Evolutionary conservation across 2,797 vertebrate genomes (phyloP), one percentile per base, ranked within the genome.

Genomic region (Myripristis jacobus): DNA sequence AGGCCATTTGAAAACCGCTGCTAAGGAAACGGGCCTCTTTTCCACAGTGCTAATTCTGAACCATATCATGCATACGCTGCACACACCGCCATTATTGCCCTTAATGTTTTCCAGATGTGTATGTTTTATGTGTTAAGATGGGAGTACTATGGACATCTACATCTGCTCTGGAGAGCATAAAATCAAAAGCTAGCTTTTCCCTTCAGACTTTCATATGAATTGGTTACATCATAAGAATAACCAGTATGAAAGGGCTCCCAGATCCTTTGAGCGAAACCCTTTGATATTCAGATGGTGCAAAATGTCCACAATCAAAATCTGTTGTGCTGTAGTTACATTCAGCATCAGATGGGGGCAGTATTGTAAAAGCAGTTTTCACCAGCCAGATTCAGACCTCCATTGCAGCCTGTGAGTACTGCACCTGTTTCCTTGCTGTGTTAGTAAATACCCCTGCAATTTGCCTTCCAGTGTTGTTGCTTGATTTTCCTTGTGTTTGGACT

Each of bases 341-440:
- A 5, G 4, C 1, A 38, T 43, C 92, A 89, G 84, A 77, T 29
- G 92, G 87, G 89, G 91, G 87, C 92, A 93, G 77, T 90, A 71
- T 91, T 86, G 88, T 88, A 89, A 89, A 92, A 81, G 87, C 71
- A 25, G 78, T 57, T 51, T 73, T 63, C 68, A 57, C 10, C 44
- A 13, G 18, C 27, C 55, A 7, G 7, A 71, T 62, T 64, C 51
- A 83, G 77, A 75, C 61, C 38, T 27, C 73, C 78, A 72, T 77
- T 84, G 78, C 58, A 73, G 75, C 76, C 48, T 90, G 80, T 87
- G 82, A 75, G 72, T 75, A 75, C 81, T 85, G 80, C 77, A 81
- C 80, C 55, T 80, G 78, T 90, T 91, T 88, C 81, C 86, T 77
- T 87, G 75, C 77, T 86, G 71, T 87, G 86, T 88, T 80, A 86